These are phyloP conservation scores for Vespertilio murinus DNA, from an alignment of 2,797 vertebrate genomes.

Conservation along the genomic window DNA sequence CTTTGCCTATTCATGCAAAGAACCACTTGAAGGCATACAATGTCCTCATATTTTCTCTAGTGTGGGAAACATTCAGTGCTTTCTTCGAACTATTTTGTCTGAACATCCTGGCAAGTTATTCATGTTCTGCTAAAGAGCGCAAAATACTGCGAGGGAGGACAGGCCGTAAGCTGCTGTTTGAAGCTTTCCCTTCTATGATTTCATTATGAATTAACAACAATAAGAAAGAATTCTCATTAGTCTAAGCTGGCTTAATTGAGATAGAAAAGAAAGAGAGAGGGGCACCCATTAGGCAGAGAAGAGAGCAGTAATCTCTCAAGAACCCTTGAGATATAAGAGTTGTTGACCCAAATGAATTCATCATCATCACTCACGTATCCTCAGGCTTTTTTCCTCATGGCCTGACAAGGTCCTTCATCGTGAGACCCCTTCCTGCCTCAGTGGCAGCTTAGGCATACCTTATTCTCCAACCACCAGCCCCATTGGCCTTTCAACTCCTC, in stretches of 20 bases:
- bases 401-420: no score
- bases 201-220: conserved; percentile 42
- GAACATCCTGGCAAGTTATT: conserved; percentile 48
- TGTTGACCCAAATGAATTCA: background rate
- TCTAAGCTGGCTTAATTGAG: background rate
- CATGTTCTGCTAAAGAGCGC: conserved; percentile 48
- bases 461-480: background rate
- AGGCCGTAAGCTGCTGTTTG: background rate
- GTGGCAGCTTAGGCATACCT: background rate
- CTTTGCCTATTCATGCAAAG: conserved; percentile 31
- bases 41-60: background rate
- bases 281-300: background rate
- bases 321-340: background rate
- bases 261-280: background rate
- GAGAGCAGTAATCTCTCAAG: background rate
- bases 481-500: background rate
- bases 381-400: background rate
- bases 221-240: conserved; percentile 34
- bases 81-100: conserved; percentile 52
- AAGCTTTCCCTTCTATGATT: conserved; percentile 21
- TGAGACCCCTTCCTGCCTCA: background rate
- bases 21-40: conserved; percentile 47
- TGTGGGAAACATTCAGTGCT: background rate
- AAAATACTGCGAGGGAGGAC: background rate
- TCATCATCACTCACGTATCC: background rate